Base-by-base conservation (phyloP, 1,140 invertebrate genomes). In the Macrosteles quadrilineatus region DNA sequence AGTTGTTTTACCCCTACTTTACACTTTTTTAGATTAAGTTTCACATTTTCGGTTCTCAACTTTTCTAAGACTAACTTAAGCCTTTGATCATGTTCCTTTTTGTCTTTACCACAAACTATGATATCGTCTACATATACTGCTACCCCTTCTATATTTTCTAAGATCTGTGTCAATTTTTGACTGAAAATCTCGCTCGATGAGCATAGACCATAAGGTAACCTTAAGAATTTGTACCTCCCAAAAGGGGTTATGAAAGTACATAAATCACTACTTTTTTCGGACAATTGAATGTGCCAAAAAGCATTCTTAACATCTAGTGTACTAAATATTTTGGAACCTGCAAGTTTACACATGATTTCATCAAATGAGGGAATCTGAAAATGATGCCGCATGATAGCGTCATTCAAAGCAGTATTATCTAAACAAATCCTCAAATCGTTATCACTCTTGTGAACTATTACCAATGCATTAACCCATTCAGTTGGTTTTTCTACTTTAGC, bases 371-470 rank as follows among this genome's bases (percentile, higher is more conserved):
- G 79, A 23, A 83, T 74, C 43, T 75, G 76, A 76, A 77, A 79
- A 72, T 77, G 74, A 74, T 78, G 75, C 17, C 80, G 68, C 71
- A 78, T 79, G n/a, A 85, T 80, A 14, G 73, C 73, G 68, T 75
- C 77, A 76, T 86, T 85, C 55, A 85, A 74, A 55, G 83, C 78
- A 43, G 71, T 75, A 3, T 83, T 83, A 75, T 86, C 82, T 23
- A 86, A 67, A 75, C 83, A 85, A 31, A 86, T 76, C 62, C 83
- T 71, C 17, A 84, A 53, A 43, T 78, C 72, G 31, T 77, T 77
- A 74, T 83, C 79, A 25, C 72, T 69, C 77, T 84, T 84, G 65
- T 76, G 73, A 19, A 82, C 79, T n/a, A 83, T 73, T 1, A 82
- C 80, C 30, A 82, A 71, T 25, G 76, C 73, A 72, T 80, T 80